A percentile compares a stretch with the other conserved stretches of the same genome.
phyloP scores from a whole-genome alignment of 2,888 invertebrate genomes.

The Meiosimyza decipiens region DNA sequence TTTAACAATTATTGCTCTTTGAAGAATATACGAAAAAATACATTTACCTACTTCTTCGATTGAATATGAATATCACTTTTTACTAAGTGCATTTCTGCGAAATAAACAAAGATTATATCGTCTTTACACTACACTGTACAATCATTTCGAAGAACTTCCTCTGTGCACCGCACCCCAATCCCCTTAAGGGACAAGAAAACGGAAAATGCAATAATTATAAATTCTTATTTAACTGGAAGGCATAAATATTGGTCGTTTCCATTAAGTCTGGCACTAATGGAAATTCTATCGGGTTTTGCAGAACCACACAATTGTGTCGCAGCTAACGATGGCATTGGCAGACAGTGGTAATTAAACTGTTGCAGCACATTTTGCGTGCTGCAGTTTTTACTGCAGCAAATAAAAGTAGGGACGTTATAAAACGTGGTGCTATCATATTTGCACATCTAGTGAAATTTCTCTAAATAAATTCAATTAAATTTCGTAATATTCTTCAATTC shows the following conservation, averaged over 20 bases:
- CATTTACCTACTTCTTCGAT: no score
- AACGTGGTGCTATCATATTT: background rate
- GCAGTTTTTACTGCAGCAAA: background rate
- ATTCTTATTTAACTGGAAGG: slow-evolving; percentile 25
- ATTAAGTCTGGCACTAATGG: slow-evolving; percentile 12
- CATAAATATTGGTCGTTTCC: slow-evolving; percentile 11
- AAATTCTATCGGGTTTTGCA: slow-evolving; percentile 7
- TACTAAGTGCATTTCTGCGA: no score
- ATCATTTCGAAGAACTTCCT: background rate
- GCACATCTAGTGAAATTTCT: background rate
- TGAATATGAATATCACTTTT: no score
- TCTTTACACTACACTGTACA: no score
- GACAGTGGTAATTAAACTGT: slow-evolving; percentile 7
- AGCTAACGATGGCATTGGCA: slow-evolving; percentile 7
- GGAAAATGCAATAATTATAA: slow-evolving; percentile 24
- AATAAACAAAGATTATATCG: no score
- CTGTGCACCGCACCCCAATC: background rate
- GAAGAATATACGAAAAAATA: no score
- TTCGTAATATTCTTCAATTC: no score
- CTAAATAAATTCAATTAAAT: no score
- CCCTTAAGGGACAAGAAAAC: background rate
- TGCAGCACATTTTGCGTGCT: background rate
- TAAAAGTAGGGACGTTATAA: background rate
- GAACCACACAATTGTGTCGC: background rate
- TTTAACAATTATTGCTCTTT: no score